Percentiles rank a stretch among this genome's conserved stretches.
These are phyloP conservation scores for Poeciliopsis infans DNA, from an alignment of 2,797 vertebrate genomes.

Conservation along the genomic window DNA sequence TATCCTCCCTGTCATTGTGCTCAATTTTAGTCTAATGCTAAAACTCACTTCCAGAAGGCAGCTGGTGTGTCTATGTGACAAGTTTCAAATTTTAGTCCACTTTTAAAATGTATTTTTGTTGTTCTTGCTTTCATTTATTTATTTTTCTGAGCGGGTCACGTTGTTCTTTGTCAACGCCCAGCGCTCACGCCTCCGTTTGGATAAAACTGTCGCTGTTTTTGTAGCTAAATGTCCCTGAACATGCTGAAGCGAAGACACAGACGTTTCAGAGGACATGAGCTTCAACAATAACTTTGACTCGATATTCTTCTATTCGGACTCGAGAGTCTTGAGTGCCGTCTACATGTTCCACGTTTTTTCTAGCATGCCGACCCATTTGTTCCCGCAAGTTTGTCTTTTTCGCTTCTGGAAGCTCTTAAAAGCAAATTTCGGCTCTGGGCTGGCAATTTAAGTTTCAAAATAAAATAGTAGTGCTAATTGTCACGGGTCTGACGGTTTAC, in stretches of 20 bases:
- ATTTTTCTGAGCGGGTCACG: neutral
- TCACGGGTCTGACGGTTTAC: too few species aligned
- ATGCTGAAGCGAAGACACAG: neutral
- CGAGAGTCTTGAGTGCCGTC: neutral
- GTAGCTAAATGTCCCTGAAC: neutral
- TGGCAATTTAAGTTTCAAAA: too few species aligned
- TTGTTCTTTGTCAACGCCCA: neutral
- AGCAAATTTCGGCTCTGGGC: too few species aligned
- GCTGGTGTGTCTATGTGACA: neutral
- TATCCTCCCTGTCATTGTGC: neutral
- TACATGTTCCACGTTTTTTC: neutral
- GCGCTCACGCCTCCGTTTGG: neutral
- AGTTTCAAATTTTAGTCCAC: neutral
- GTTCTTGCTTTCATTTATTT: too few species aligned
- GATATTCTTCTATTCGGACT: neutral
- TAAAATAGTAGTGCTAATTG: too few species aligned
- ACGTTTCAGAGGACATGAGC: neutral
- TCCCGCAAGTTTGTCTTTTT: too few species aligned
- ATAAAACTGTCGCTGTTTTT: neutral
- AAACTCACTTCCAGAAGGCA: neutral
- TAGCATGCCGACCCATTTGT: neutral
- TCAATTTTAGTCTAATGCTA: neutral
- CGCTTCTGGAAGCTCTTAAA: too few species aligned
- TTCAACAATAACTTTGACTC: neutral
- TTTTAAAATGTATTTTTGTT: neutral